A percentile compares a stretch with the other conserved stretches of the same genome.
These are phyloP conservation scores for Diabrotica balteata DNA, from an alignment of 2,888 invertebrate genomes.

Conservation along the genomic window DNA sequence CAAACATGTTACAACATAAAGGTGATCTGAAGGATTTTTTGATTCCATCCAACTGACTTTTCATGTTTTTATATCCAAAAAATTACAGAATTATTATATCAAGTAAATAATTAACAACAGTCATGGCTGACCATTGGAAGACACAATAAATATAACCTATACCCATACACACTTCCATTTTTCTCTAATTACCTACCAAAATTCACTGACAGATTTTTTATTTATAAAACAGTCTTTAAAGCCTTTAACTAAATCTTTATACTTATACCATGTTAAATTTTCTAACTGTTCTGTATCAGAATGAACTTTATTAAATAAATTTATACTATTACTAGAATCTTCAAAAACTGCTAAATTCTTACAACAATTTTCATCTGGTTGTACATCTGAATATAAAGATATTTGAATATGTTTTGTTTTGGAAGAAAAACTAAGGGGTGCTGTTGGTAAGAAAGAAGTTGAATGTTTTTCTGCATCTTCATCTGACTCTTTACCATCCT, in stretches of 20 bases:
- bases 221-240: conserved; percentile 67
- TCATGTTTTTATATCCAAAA: too few relatives aligned
- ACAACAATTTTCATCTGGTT: conserved; percentile 49
- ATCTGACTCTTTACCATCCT: conserved; percentile 13
- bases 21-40: too few relatives aligned
- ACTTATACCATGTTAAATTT: conserved; percentile 63
- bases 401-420: conserved; percentile 49
- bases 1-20: too few relatives aligned
- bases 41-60: too few relatives aligned
- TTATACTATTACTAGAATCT: conserved; percentile 37
- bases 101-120: too few relatives aligned
- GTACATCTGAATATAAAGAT: conserved; percentile 44
- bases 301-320: not conserved
- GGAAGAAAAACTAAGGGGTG: conserved; percentile 44
- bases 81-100: too few relatives aligned
- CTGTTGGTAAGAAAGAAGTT: conserved; percentile 58
- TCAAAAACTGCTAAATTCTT: conserved; percentile 49
- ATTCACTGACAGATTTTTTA: conserved; percentile 64
- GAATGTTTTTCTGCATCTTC: conserved; percentile 17
- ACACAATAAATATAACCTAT: too few relatives aligned
- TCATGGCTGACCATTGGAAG: too few relatives aligned
- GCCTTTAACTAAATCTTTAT: conserved; percentile 65
- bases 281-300: conserved; percentile 30
- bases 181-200: conserved; percentile 56
- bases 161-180: too few relatives aligned